Evolutionary conservation across 2,113 vertebrate species (phyloP).

Genomic region (Orthochromis indermauri): DNA sequence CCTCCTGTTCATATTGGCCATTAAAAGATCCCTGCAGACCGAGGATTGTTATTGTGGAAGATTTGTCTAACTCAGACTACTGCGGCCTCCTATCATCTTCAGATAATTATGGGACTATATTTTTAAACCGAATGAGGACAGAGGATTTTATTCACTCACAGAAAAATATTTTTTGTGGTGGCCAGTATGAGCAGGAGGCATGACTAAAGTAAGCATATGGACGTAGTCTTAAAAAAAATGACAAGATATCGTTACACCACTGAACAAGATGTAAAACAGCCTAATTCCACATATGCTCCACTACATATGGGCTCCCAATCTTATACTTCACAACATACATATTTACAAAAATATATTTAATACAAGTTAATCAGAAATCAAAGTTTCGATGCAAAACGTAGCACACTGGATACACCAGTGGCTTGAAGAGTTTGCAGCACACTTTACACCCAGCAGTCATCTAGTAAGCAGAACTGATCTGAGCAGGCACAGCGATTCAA

Average conservation of each 20-base stretch:
- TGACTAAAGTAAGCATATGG: neutral
- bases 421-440: neutral
- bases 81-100: neutral
- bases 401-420: neutral
- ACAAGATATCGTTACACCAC: neutral
- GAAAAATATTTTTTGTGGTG: neutral
- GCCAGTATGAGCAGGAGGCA: neutral
- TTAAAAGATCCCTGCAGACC: neutral
- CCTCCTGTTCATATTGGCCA: neutral
- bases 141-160: neutral
- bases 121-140: neutral
- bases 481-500: constrained; percentile 37
- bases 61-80: neutral
- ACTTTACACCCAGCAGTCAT: neutral
- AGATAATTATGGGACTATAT: neutral
- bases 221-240: neutral
- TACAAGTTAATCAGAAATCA: neutral
- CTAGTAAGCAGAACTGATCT: constrained; percentile 37
- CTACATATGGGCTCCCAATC: neutral
- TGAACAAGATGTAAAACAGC: neutral
- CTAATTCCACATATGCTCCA: neutral
- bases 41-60: neutral
- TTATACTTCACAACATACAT: neutral
- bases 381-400: neutral
- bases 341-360: neutral